phyloP scores from a whole-genome alignment of 2,888 invertebrate species.

The Pegoplata infirma region DNA sequence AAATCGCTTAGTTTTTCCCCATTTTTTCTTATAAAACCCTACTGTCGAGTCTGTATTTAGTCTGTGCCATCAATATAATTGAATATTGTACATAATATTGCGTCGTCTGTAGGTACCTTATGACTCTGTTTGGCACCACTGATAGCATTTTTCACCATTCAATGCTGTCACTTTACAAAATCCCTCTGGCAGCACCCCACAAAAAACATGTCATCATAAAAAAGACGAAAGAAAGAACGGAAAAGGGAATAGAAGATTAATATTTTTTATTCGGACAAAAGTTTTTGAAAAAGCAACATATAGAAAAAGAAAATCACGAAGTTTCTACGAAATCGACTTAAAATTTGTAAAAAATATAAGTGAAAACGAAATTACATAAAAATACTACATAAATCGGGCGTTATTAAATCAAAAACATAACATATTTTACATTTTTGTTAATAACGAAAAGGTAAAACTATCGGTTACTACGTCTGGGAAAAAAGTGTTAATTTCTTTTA shows the following conservation, averaged over 20 bases:
- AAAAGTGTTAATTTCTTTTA: constrained; percentile 14
- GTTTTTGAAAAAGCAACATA: constrained; percentile 37
- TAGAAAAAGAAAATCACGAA: constrained; percentile 22
- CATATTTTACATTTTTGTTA: not conserved
- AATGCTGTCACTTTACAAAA: no score
- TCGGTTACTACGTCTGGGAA: not conserved
- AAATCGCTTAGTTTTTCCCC: no score
- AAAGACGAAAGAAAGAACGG: not conserved
- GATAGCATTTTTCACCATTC: no score
- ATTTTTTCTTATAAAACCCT: no score
- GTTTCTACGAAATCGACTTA: constrained; percentile 40
- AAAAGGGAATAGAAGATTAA: constrained; percentile 5
- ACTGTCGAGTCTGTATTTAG: no score
- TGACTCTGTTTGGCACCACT: no score
- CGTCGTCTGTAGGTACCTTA: no score
- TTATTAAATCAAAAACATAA: not conserved
- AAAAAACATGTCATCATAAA: constrained; percentile 4
- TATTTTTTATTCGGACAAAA: constrained; percentile 39
- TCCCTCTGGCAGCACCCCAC: not conserved
- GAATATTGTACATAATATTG: no score
- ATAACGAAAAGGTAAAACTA: constrained; percentile 6
- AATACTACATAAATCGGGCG: not conserved
- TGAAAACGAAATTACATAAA: constrained; percentile 37
- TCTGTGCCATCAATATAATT: no score
- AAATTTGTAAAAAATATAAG: constrained; percentile 17